A percentile compares a stretch with the other conserved stretches of the same genome.
Conservation (phyloP, 1,140 invertebrate genomes). For the Holcopasites calliopsidis region DNA sequence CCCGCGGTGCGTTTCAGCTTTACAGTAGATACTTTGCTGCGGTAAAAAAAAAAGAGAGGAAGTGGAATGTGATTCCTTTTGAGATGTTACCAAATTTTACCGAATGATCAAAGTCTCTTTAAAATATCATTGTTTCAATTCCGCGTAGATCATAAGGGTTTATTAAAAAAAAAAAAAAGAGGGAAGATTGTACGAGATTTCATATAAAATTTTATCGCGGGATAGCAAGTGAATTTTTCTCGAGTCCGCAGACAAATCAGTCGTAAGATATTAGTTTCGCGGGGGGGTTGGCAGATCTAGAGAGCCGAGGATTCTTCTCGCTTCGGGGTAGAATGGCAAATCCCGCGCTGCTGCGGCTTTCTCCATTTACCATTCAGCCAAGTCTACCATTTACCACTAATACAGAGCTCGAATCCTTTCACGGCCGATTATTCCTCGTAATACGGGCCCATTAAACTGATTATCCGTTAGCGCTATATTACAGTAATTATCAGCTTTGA, state of each 20-base stretch:
- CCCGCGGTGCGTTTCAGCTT: no score
- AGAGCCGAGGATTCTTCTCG: constrained; percentile 47
- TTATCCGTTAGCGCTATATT: constrained; percentile 29
- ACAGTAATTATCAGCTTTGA: background rate
- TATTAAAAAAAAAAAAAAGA: background rate
- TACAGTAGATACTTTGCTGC: no score
- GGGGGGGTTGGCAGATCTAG: constrained; percentile 31
- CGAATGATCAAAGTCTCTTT: background rate
- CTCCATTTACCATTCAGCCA: constrained; percentile 62
- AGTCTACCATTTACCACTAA: constrained; percentile 53
- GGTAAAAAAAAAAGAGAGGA: no score
- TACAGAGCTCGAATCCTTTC: constrained; percentile 60
- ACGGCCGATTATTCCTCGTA: constrained; percentile 50
- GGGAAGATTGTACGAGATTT: constrained; percentile 11
- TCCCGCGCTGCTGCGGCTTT: constrained; percentile 32
- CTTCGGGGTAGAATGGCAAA: constrained; percentile 28
- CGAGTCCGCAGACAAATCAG: constrained; percentile 10
- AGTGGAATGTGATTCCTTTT: background rate
- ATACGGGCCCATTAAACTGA: constrained; percentile 39
- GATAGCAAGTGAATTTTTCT: constrained; percentile 36
- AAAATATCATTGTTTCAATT: background rate
- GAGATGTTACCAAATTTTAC: background rate
- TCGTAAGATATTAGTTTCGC: constrained; percentile 51
- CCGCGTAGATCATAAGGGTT: background rate
- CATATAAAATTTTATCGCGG: constrained; percentile 23